Percentiles rank a stretch among this genome's conserved stretches.
phyloP scores from a whole-genome alignment of 2,888 invertebrate genomes.

The Rhamnusium bicolor region DNA sequence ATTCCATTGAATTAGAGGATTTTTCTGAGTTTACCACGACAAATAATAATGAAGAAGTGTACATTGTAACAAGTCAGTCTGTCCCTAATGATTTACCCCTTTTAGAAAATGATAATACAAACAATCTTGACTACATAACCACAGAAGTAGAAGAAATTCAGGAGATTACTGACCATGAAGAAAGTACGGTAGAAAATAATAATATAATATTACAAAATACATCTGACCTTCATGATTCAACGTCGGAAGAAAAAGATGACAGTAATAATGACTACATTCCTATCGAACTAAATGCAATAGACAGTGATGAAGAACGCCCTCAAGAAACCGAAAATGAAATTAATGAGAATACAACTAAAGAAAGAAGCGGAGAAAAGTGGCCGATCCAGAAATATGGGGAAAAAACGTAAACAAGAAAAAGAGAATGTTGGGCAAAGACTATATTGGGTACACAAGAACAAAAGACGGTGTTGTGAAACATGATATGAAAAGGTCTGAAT shows the following conservation, averaged over 20 bases:
- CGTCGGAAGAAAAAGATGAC: not conserved
- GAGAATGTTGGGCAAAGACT: conserved; percentile 18
- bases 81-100: not conserved
- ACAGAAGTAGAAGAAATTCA: not conserved
- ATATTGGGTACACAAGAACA: too few species aligned
- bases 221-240: not conserved
- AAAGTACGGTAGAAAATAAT: too few species aligned
- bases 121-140: not conserved
- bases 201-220: conserved; percentile 1
- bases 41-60: too few species aligned
- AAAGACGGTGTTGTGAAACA: too few species aligned
- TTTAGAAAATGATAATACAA: not conserved
- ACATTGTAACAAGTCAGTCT: too few species aligned
- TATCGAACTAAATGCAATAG: conserved; percentile 8
- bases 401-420: conserved; percentile 17
- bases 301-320: conserved; percentile 1
- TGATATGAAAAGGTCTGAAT: conserved; percentile 4
- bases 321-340: not conserved
- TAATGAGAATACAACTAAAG: conserved; percentile 5
- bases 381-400: not conserved
- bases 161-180: conserved; percentile 1
- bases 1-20: not conserved
- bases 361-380: not conserved
- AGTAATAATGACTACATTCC: conserved; percentile 9
- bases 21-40: not conserved